Evolutionary conservation across 1,140 invertebrate species (phyloP), one percentile per base, ranked within the genome.

Genomic region (Nasonia longicornis): DNA sequence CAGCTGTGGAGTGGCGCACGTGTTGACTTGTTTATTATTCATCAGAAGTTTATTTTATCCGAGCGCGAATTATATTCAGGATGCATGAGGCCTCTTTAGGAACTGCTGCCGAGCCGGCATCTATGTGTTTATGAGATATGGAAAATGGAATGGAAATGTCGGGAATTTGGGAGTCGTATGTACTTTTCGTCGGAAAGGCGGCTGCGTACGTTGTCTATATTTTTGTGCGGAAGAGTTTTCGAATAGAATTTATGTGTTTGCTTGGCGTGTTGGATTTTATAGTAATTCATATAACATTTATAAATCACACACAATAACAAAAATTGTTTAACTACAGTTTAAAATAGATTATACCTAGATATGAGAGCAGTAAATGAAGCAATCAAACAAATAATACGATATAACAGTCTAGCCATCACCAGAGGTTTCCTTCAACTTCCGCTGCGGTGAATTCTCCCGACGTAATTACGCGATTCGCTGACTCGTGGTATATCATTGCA

Each of bases 1-100:
- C 69, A 3, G 11, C 35, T 71, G 11, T 16, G n/a, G 48, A 69
- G 26, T 70, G 45, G 22, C 38, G 38, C 35, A 20, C 35, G 72
- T 73, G 45, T 75, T 67, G 58, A 80, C 58, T 80, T 80, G 72
- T 80, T 80, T 80, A 35, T 73, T 52, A 75, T 48, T 75, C 72
- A 67, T 75, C 69, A 52, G n/a, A 26, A 48, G 35, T 75, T 75
- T 69, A 69, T 69, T 75, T 69, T 20, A 75, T 80, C 20, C 48
- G 72, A 14, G 12, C 8, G 31, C 29, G 2, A 67, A 26, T 8
- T 67, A 67, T 67, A 67, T 67, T 20, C 52, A 58, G 52, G n/a
- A 58, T 58, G 52, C 52, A 58, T 58, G 52, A 58, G 52, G 16
- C 52, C 52, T 58, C 52, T 58, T 58, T 58, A 58, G 20, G 6